Base-by-base conservation (phyloP, 2,888 invertebrate species). In the Dynastes tityus region DNA sequence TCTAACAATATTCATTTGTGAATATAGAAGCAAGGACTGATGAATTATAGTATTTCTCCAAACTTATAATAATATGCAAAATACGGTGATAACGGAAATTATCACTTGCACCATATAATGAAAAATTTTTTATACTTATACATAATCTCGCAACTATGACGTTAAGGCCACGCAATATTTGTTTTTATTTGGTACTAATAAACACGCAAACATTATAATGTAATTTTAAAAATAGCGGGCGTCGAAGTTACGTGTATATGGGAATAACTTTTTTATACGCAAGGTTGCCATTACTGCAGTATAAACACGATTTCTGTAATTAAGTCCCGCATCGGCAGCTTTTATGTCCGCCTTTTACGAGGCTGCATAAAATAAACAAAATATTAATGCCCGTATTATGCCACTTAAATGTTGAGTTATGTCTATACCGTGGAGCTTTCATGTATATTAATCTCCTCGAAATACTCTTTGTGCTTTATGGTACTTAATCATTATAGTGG, bases 361-460 rank as follows among this genome's bases (percentile, higher is more conserved):
- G 40, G 49, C n/a, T 55, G 55, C 55, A 55, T 55, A 55, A 55
- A 55, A 55, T 55, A 55, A 55, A 55, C 55, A 55, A 55, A 55
- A 55, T 55, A 22, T 22, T 55, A 55, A 55, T 55, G 45, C 45
- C 45, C 45, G 13, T 55, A 55, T 55, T 6, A n/a, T n/a, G 16
- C 16, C 8, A 55, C 22, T 55, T 22, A 55, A 55, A 55, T 55
- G 55, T 55, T 55, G 22, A 22, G 16, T 55, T 55, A 55, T n/a
- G 22, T 55, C 22, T 55, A 55, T 55, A 55, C 55, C 22, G n/a
- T n/a, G 11, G 4, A 55, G 22, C 22, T n/a, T n/a, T 22, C 55
- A 45, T 11, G 45, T 45, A 45, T 45, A 45, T 45, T 45, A 45
- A 45, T 45, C 45, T 45, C 11, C 45, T 45, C 8, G 45, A 9